phyloP scores from a whole-genome alignment of 2,113 vertebrate genomes.

The Aviceda subcristata region DNA sequence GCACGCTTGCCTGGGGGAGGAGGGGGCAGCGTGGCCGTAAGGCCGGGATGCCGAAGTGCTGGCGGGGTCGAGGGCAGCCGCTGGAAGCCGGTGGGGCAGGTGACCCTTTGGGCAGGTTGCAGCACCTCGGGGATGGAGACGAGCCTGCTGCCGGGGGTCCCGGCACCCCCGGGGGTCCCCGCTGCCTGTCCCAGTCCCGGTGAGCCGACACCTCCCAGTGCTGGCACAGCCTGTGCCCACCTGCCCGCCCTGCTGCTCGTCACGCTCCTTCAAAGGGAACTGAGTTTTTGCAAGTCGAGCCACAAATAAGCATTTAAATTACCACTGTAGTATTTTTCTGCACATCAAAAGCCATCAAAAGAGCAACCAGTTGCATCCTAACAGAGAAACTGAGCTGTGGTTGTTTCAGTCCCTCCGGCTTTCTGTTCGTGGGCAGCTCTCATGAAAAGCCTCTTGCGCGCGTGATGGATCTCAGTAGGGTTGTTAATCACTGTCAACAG shows the following conservation, averaged over 20 bases:
- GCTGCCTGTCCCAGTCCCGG: background rate
- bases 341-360: background rate
- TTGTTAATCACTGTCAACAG: background rate
- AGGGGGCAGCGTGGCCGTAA: rapidly evolving
- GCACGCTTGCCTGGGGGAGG: background rate
- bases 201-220: no score
- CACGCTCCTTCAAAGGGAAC: background rate
- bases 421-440: background rate
- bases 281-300: background rate
- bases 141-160: background rate
- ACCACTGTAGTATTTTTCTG: background rate
- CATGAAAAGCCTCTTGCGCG: background rate
- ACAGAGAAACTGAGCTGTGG: background rate
- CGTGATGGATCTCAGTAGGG: background rate
- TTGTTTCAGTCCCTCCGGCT: background rate
- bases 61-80: background rate
- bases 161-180: rapidly evolving
- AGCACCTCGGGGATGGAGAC: background rate
- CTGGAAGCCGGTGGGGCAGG: background rate
- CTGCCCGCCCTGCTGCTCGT: background rate
- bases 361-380: background rate
- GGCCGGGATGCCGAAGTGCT: rapidly evolving
- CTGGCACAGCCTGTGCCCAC: background rate
- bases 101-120: background rate
- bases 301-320: background rate